Evolutionary conservation across 2,888 invertebrate genomes (phyloP).

Genomic region (Leucania comma): DNA sequence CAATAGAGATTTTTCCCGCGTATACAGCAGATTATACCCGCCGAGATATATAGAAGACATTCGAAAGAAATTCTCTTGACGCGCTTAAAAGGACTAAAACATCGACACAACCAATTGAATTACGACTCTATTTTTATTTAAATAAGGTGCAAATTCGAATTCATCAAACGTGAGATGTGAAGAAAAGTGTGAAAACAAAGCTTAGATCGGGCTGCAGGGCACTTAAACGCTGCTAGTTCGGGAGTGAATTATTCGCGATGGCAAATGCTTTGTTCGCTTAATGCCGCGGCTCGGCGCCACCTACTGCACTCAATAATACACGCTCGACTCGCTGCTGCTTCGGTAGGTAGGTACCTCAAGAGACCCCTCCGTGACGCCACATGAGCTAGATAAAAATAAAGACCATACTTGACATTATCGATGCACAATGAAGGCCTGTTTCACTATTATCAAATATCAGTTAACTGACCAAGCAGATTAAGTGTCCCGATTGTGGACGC

Average conservation of each 20-base stretch:
- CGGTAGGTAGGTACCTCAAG: not conserved
- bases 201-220: constrained; percentile 68
- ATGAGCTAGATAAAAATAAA: too few species aligned
- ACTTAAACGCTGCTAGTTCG: constrained; percentile 72
- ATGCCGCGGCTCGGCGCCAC: constrained; percentile 30
- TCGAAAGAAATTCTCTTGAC: constrained; percentile 59
- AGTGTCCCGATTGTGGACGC: too few species aligned
- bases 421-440: too few species aligned
- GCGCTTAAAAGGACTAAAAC: constrained; percentile 53
- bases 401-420: too few species aligned
- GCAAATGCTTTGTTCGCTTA: constrained; percentile 63
- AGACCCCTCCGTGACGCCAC: not conserved
- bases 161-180: constrained; percentile 35
- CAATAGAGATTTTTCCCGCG: constrained; percentile 70
- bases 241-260: constrained; percentile 71
- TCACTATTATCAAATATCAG: too few species aligned
- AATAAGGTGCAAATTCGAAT: constrained; percentile 34
- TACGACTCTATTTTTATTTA: not conserved
- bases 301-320: constrained; percentile 24
- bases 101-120: constrained; percentile 17
- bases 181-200: constrained; percentile 65
- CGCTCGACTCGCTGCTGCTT: not conserved
- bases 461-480: too few species aligned
- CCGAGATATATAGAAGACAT: constrained; percentile 67
- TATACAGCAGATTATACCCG: constrained; percentile 68